Evolutionary conservation across 2,113 vertebrate genomes (phyloP).

Genomic region (Cyanoramphus novaezelandiae): DNA sequence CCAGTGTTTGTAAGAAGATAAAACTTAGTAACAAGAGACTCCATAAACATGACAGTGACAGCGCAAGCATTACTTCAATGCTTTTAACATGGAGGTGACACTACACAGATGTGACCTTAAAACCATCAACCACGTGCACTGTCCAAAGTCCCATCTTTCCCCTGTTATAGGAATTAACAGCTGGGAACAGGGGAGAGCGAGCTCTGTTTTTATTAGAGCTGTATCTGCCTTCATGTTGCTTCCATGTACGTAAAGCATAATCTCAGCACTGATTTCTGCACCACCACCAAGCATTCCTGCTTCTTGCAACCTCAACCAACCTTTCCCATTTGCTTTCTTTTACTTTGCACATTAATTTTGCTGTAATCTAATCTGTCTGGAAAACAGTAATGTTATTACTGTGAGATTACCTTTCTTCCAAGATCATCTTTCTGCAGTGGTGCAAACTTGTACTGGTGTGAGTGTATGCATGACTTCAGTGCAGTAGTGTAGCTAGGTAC

Average conservation of each 20-base stretch:
- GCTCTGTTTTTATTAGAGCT: not conserved
- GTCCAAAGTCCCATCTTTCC: not conserved
- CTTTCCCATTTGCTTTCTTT: not conserved
- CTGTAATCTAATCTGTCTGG: not conserved
- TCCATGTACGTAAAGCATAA: fast-evolving
- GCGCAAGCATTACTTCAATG: not conserved
- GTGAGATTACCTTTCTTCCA: not conserved
- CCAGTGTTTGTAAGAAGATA: not conserved
- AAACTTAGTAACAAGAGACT: not conserved
- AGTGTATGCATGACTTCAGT: not conserved
- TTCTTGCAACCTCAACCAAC: not conserved
- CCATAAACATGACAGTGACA: not conserved
- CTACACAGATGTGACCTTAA: not conserved
- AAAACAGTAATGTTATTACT: not conserved
- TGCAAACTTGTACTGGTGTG: not conserved
- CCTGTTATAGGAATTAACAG: not conserved
- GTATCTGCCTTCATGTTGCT: not conserved
- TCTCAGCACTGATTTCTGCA: not conserved
- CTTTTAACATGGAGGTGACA: not conserved
- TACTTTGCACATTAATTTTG: not conserved
- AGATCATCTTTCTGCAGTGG: not conserved
- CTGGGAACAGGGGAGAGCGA: not conserved
- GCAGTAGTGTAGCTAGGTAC: not conserved
- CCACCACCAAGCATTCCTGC: not conserved
- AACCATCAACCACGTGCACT: not conserved